phyloP scores from a whole-genome alignment of 2,888 invertebrate species.

The Pyrochroa serraticornis region DNA sequence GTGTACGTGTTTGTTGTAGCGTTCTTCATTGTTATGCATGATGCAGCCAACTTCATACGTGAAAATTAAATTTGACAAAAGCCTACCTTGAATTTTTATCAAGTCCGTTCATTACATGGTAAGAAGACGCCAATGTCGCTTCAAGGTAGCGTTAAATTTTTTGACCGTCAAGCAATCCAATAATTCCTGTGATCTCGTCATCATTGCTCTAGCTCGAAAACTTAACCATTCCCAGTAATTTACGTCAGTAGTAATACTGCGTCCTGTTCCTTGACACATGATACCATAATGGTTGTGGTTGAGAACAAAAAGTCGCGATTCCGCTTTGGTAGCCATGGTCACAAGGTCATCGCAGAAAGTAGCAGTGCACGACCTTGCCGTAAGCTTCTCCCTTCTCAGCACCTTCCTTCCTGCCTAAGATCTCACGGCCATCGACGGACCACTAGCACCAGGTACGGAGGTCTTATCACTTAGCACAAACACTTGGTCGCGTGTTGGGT shows the following conservation, averaged over 20 bases:
- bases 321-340: slow-evolving; percentile 48
- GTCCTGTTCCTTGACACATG: too few relatives aligned
- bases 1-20: too few relatives aligned
- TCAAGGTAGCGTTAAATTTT: too few relatives aligned
- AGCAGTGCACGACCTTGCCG: slow-evolving; percentile 44
- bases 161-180: too few relatives aligned
- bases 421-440: slow-evolving; percentile 45
- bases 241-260: too few relatives aligned
- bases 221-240: too few relatives aligned
- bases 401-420: slow-evolving; percentile 47
- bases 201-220: too few relatives aligned
- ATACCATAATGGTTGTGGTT: slow-evolving; percentile 3
- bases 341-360: slow-evolving; percentile 48
- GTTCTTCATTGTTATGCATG: too few relatives aligned
- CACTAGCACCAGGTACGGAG: slow-evolving; percentile 13
- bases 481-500: too few relatives aligned
- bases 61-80: background rate
- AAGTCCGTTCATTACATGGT: background rate
- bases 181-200: too few relatives aligned
- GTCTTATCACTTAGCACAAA: slow-evolving; percentile 11
- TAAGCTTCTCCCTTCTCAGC: slow-evolving; percentile 46
- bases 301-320: slow-evolving; percentile 36
- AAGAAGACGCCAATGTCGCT: too few relatives aligned
- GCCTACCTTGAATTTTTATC: background rate
- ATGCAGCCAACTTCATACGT: background rate